Evolutionary conservation across 2,113 vertebrate genomes (phyloP), one percentile per base, ranked within the genome.

Genomic region (Oncorhynchus mykiss): DNA sequence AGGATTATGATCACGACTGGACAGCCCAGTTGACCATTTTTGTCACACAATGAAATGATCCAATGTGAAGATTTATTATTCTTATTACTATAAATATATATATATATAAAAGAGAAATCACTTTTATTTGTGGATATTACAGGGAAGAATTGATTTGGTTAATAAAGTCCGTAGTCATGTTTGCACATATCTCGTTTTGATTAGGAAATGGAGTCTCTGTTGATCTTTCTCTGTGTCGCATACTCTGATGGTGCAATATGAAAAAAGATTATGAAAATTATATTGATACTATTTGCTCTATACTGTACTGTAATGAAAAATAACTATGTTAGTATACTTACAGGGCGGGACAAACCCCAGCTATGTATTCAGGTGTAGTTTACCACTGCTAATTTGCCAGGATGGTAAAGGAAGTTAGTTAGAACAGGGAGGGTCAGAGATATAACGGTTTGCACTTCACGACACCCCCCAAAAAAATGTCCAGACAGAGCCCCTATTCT

Each of bases 51-150:
- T 92, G 89, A 91, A 92, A 93, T 91, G 90, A 92, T 93, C 91
- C 89, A 92, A 93, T 94, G 91, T 92, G 91, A 92, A 94, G 91
- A 92, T 92, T 93, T 92, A 93, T 93, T 92, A 93, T 92, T 92
- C 91, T 92, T 92, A 91, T 87, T 92, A 92, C 86, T 91, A 92
- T 92, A 92, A 90, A 92, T 92, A 92, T 92, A 92, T 92, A 45
- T 45, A 92, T 92, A 92, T 92, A 88, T n/a, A 90, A 92, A 89
- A 90, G 91, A 93, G 85, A 90, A 87, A 90, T 92, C 91, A 93
- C 93, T 93, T 93, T 94, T 95, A 92, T 95, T 95, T 95, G 96
- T 96, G 96, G 93, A 93, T 95, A 94, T 92, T 94, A 93, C 91
- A 91, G 92, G 93, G 93, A 94, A 94, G 77, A 94, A 94, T 83